Evolutionary conservation across 2,113 vertebrate species (phyloP).

Genomic region (Phodopus roborovskii): DNA sequence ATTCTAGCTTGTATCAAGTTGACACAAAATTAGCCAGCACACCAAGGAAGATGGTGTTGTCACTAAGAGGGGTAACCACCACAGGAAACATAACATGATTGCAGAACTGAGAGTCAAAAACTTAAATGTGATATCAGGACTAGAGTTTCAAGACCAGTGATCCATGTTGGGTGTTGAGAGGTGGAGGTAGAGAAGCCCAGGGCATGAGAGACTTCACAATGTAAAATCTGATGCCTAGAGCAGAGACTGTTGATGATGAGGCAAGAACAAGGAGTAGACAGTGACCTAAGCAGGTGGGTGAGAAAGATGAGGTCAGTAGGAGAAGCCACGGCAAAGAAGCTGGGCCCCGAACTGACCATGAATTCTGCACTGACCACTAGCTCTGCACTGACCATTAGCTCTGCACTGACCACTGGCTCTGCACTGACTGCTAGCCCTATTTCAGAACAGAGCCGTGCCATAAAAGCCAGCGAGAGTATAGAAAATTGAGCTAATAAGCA

Average conservation of each 20-base stretch:
- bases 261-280: background rate
- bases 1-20: background rate
- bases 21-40: background rate
- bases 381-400: background rate
- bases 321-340: background rate
- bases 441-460: background rate
- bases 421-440: background rate
- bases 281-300: background rate
- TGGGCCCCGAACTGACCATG: background rate
- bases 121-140: background rate
- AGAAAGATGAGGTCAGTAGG: background rate
- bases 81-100: background rate
- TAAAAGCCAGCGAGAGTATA: background rate
- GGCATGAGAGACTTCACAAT: background rate
- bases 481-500: background rate
- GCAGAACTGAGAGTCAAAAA: background rate
- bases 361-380: background rate
- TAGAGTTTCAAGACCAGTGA: background rate
- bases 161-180: background rate
- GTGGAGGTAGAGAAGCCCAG: too few relatives aligned
- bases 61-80: background rate
- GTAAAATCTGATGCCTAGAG: background rate
- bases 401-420: background rate
- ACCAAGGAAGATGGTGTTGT: background rate
- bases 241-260: background rate